These are phyloP conservation scores for Oophaga pumilio DNA, from an alignment of 2,113 vertebrate genomes.

Conservation along the genomic window DNA sequence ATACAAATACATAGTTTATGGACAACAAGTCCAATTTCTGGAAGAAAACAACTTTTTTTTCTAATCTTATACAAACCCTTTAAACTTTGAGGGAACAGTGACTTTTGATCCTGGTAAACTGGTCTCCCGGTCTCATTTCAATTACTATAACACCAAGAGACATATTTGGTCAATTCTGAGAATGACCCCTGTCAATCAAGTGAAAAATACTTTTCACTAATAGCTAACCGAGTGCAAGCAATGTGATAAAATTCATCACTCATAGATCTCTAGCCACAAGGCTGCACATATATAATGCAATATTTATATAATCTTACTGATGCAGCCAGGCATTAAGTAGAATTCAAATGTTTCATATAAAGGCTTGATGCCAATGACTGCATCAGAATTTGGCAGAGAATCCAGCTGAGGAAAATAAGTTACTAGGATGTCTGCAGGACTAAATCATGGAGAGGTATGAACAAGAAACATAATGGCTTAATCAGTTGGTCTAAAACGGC, in stretches of 20 bases:
- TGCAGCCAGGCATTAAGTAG: not conserved
- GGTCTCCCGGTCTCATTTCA: not conserved
- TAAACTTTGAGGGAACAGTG: not conserved
- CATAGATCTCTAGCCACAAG: not conserved
- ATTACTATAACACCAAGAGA: not conserved
- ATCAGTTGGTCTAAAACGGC: not conserved
- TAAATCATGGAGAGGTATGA: conserved; percentile 3
- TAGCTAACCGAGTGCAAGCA: not conserved
- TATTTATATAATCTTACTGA: conserved; percentile 18
- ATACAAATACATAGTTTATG: too few relatives aligned
- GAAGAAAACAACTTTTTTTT: not conserved
- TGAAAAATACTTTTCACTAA: not conserved
- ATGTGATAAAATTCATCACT: not conserved
- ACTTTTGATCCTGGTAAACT: not conserved
- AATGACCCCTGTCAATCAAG: not conserved
- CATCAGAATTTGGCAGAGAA: not conserved
- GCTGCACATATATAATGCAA: not conserved
- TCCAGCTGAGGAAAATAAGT: not conserved
- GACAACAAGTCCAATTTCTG: not conserved
- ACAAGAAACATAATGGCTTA: not conserved
- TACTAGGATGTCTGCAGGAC: conserved; percentile 13
- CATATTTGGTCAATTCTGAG: not conserved
- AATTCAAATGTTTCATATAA: not conserved
- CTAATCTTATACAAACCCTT: not conserved
- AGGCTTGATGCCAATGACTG: conserved; percentile 4